Evolutionary conservation across 92 coral and sea anemone species (phyloP), one percentile per base, ranked within the genome.

Genomic region (Plumapathes pennacea): DNA sequence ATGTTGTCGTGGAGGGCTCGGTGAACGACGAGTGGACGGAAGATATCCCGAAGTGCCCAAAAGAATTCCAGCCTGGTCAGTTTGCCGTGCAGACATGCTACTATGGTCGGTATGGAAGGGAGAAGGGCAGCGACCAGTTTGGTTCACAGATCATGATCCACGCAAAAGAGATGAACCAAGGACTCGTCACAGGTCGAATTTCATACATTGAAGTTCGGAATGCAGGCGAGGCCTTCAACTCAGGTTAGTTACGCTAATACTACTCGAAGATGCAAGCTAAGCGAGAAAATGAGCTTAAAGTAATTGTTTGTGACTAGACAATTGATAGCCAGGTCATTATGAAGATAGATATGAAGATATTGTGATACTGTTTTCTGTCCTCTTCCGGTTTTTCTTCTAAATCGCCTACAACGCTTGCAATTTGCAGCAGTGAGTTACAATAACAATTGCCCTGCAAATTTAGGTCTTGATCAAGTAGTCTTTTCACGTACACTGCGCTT

Each of bases 71-170:
- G 22, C 90, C 90, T 2, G 90, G 71, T 44, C 90, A 83, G 58
- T 83, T 83, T 62, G 85, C 83, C 8, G 67, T 71, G 1, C 90
- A 83, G 68, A 74, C 76, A 10, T 83, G 90, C 64, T 83, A 69
- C 54, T 38, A 25, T 67, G 90, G 90, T 37, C 78, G 77, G 27
- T 83, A 77, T 49, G 64, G 74, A 22, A 68, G 65, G n/a, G 85
- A 77, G 40, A 48, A 19, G 29, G 60, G 50, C 42, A 77, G 90
- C 57, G 85, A 83, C 38, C 71, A 71, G 66, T 83, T 63, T 65
- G 90, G 90, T 1, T 61, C 74, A 8, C 90, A 83, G 46, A 83
- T 83, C 25, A 83, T 83, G 90, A 48, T 83, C 40, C 69, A 76
- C 30, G 84, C 84, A 11, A 67, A 63, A 13, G 76, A 64, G 25